Conservation (phyloP, 1,140 invertebrate genomes). For the Orchestia grillus region DNA sequence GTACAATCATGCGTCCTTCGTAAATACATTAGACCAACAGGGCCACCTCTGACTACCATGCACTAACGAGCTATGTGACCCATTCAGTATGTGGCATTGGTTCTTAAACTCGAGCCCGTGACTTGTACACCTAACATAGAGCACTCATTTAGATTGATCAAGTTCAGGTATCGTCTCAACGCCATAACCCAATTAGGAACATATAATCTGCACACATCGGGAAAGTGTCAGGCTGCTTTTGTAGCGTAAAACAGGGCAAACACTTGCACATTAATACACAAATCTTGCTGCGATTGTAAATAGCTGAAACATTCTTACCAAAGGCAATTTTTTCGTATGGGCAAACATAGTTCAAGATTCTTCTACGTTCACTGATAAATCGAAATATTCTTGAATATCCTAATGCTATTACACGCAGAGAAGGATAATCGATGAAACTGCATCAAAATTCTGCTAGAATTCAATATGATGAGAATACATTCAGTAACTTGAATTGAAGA, state of each 20-base stretch:
- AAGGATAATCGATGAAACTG: not conserved
- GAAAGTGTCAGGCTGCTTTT: not conserved
- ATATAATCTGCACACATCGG: not conserved
- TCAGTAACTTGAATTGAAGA: not conserved
- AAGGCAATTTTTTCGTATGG: not conserved
- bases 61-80: not conserved
- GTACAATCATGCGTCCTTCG: not conserved
- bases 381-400: not conserved
- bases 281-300: not conserved
- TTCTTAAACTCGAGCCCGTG: not conserved
- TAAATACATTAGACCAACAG: not conserved
- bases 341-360: not conserved
- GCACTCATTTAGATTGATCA: not conserved
- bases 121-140: not conserved
- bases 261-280: not conserved
- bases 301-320: not conserved
- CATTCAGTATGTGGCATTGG: not conserved
- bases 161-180: not conserved
- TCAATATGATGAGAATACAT: not conserved
- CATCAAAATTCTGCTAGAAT: not conserved
- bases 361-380: not conserved
- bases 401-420: not conserved
- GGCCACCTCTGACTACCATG: not conserved
- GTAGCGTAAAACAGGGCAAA: not conserved
- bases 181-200: not conserved